These are phyloP conservation scores for Drosophila anceps DNA, from an alignment of 2,888 invertebrate genomes.

Conservation along the genomic window DNA sequence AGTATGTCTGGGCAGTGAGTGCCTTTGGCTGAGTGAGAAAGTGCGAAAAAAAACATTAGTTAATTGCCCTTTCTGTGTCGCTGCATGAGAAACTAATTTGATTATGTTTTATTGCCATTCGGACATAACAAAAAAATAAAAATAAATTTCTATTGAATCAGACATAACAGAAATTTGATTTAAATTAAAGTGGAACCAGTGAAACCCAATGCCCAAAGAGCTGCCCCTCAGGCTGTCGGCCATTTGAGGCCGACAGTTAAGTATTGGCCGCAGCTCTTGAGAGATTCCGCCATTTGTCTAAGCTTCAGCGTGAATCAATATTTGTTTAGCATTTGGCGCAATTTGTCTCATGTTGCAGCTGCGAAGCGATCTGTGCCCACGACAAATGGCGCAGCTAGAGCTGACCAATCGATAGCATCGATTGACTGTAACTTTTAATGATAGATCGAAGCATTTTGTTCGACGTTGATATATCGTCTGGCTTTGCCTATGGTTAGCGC, in stretches of 20 bases:
- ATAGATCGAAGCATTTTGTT: background rate
- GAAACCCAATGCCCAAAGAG: constrained; percentile 10
- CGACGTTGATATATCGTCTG: no score
- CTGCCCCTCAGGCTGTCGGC: background rate
- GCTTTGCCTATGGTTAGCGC: no score
- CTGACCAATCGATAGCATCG: background rate
- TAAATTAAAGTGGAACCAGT: background rate
- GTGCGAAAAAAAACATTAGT: background rate
- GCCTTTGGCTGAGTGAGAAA: background rate
- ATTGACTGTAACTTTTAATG: background rate
- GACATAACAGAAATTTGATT: background rate
- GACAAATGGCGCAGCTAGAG: background rate
- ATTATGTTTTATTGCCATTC: constrained; percentile 9
- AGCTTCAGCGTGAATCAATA: constrained; percentile 9
- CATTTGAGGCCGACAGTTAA: constrained; percentile 14
- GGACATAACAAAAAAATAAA: background rate
- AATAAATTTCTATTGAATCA: background rate
- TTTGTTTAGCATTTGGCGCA: background rate
- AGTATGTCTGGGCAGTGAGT: background rate
- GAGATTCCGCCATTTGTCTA: constrained; percentile 19
- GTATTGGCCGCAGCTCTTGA: constrained; percentile 15
- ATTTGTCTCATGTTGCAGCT: constrained; percentile 14
- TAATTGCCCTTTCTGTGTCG: background rate
- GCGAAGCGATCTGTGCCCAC: background rate
- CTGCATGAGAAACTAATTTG: constrained; percentile 12